A percentile compares a stretch with the other conserved stretches of the same genome.
Evolutionary conservation across 2,888 invertebrate species (phyloP).

Genomic region (Oscheius sp.): DNA sequence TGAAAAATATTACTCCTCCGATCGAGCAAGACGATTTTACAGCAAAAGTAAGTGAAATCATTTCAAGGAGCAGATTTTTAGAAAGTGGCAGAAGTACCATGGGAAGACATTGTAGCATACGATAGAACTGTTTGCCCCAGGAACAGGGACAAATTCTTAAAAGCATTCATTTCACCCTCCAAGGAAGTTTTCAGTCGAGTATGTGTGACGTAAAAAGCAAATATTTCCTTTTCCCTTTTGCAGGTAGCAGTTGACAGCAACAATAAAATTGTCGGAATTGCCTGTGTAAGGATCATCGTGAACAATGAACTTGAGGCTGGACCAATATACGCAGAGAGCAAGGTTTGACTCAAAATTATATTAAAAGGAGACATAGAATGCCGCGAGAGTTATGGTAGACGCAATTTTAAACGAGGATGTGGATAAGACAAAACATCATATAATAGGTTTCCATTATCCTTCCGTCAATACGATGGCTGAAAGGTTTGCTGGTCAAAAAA

Average conservation of each 20-base stretch:
- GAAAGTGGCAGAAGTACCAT: constrained; percentile 43
- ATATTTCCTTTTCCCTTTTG: not conserved
- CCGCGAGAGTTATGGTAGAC: constrained; percentile 38
- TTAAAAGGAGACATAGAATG: constrained; percentile 28
- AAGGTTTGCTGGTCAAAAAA: constrained; percentile 10
- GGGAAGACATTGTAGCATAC: constrained; percentile 39
- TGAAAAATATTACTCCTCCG: constrained; percentile 39
- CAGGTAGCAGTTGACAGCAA: constrained; percentile 40
- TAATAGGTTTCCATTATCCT: constrained; percentile 43
- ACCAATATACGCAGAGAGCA: constrained; percentile 46
- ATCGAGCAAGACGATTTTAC: constrained; percentile 33
- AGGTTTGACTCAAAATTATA: not conserved
- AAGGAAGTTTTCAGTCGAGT: constrained; percentile 44
- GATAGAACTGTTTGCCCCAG: constrained; percentile 45
- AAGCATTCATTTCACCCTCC: constrained; percentile 39
- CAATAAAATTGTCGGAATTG: constrained; percentile 43
- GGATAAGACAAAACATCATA: constrained; percentile 28
- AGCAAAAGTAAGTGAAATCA: constrained; percentile 20
- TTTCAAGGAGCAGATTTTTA: constrained; percentile 10
- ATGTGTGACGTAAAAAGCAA: not conserved
- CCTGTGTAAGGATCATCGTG: constrained; percentile 41
- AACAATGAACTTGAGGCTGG: constrained; percentile 40
- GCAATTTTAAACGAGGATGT: constrained; percentile 38
- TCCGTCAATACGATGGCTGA: constrained; percentile 36
- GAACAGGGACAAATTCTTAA: constrained; percentile 40